Evolutionary conservation across 2,888 invertebrate genomes (phyloP).

Genomic region (Halocaridina rubra): DNA sequence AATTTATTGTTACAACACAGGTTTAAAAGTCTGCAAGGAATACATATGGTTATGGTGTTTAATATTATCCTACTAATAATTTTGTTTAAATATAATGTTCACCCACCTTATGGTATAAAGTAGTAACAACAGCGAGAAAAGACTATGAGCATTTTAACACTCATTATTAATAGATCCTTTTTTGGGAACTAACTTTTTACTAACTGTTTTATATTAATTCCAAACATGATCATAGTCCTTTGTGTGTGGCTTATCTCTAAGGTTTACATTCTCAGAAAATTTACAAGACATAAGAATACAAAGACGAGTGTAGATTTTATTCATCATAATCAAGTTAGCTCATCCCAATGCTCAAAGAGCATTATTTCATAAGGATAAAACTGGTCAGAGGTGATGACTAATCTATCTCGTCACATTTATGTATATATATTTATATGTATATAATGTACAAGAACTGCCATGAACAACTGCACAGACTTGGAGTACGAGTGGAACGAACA

Average conservation of each 20-base stretch:
- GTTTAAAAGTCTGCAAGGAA: conserved; percentile 29
- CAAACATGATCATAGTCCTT: conserved; percentile 27
- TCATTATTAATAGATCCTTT: background rate
- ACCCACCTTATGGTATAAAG: conserved; percentile 47
- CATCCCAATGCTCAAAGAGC: too few relatives aligned
- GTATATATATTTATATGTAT: background rate
- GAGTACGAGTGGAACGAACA: too few relatives aligned
- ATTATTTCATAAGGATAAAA: too few relatives aligned
- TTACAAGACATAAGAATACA: conserved; percentile 43
- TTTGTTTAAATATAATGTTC: conserved; percentile 18
- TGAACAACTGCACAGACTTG: background rate
- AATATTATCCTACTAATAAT: conserved; percentile 10
- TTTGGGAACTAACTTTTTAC: too few relatives aligned
- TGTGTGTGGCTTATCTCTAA: conserved; percentile 21
- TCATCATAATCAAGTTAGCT: too few relatives aligned
- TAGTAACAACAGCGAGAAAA: conserved; percentile 33
- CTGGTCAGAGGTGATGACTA: too few relatives aligned
- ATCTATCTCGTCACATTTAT: background rate
- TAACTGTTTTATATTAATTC: too few relatives aligned
- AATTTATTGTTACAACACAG: too few relatives aligned
- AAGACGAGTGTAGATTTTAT: too few relatives aligned
- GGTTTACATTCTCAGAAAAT: conserved; percentile 44
- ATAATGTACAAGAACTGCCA: background rate
- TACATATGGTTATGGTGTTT: conserved; percentile 20
- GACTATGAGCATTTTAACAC: conserved; percentile 23